phyloP scores from a whole-genome alignment of 2,113 vertebrate genomes.

The Chascanopsetta lugubris region DNA sequence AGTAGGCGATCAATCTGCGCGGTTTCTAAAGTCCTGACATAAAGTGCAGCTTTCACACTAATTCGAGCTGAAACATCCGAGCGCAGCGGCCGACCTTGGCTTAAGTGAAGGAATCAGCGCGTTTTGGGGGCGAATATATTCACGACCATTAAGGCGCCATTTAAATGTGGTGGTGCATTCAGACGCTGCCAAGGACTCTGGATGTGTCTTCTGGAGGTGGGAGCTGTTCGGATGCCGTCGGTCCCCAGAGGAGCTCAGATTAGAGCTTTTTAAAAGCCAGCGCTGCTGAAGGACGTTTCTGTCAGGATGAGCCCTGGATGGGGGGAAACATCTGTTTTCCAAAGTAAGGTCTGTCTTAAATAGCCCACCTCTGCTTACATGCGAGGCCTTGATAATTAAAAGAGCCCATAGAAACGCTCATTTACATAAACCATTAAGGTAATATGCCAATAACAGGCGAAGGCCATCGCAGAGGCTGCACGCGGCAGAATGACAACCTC shows the following conservation, averaged over 20 bases:
- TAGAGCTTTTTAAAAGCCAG: background rate
- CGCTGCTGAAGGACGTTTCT: conserved; percentile 23
- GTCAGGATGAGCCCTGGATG: background rate
- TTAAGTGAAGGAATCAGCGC: background rate
- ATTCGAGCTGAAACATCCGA: background rate
- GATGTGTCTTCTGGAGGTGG: background rate
- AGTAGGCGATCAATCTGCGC: background rate
- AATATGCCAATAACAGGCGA: conserved; percentile 10
- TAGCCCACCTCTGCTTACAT: conserved; percentile 16
- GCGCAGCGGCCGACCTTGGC: conserved; percentile 2
- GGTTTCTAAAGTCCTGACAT: background rate
- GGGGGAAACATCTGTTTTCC: conserved; percentile 30
- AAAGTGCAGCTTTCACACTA: background rate
- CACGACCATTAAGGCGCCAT: background rate
- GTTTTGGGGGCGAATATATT: conserved; percentile 1
- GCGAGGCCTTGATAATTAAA: conserved; percentile 16
- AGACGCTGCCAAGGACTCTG: background rate
- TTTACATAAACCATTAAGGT: conserved; percentile 37
- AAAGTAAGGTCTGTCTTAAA: conserved; percentile 14
- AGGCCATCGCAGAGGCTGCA: background rate
- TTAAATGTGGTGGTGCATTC: background rate
- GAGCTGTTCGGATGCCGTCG: background rate
- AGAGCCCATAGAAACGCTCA: conserved; percentile 12
- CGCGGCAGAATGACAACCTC: conserved; percentile 20
- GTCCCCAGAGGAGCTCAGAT: background rate